Evolutionary conservation across 2,113 vertebrate genomes (phyloP), one percentile per base, ranked within the genome.

Genomic region (Poeciliopsis retropinna): DNA sequence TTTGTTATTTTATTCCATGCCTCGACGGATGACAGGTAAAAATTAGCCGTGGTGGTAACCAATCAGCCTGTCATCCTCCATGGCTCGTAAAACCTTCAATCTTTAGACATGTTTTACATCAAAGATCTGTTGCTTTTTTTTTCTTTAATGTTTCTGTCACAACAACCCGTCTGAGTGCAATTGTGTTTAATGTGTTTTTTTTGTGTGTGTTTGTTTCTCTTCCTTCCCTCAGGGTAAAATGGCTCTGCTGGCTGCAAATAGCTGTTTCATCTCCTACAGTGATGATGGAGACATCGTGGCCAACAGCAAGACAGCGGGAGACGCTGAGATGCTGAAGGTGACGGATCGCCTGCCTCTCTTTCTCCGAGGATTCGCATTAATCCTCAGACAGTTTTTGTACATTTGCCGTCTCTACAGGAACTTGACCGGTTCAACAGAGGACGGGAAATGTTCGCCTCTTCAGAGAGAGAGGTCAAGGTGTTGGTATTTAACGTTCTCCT

Each of bases 311-410:
- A 95, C 94, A 15, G 98, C 97, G 60, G 96, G 96, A 76, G 95
- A 96, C 9, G 96, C 90, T 80, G 97, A 99, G 94, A 98, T 99
- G 94, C 92, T 99, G 89, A 99, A 99, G 97, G 97, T 98, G 94
- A 94, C 34, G 4, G 75, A 80, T 30, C 78, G 60, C 64, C 75
- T 37, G 71, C 51, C 32, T 60, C 22, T 39, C 51, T 77, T 54
- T 79, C 64, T 27, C 29, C 63, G 75, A 80, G 81, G 80, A 73
- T 79, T 57, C 73, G 67, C 73, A 64, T 77, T 83, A 82, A 81
- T 75, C 70, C 73, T 63, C 68, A 72, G 10, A 54, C 6, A n/a
- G 54, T 68, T 75, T 85, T 82, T 68, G 61, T 66, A 77, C 64
- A 9, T 34, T 34, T 63, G 79, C 72, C 1, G 2, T 60, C 72